These are phyloP conservation scores for Bombyx mandarina DNA, from an alignment of 1,140 invertebrate species.

Conservation along the genomic window DNA sequence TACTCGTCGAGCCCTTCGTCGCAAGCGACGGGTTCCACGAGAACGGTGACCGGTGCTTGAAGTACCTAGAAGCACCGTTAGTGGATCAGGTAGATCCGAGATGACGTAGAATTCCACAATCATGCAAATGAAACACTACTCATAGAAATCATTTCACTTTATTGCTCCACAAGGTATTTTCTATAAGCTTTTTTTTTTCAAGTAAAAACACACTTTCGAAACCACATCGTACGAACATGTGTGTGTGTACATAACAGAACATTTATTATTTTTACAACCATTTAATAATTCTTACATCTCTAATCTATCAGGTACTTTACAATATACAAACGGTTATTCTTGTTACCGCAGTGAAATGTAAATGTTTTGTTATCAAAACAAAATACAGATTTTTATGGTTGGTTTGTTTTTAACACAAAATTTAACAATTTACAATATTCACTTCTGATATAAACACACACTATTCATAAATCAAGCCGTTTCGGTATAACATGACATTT, in stretches of 20 bases:
- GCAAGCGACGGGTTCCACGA: too few species aligned
- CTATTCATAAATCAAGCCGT: constrained; percentile 41
- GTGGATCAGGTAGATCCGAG: too few species aligned
- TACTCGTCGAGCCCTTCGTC: too few species aligned
- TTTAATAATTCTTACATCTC: constrained; percentile 30
- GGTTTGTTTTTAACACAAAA: constrained; percentile 14
- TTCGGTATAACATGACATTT: constrained; percentile 8
- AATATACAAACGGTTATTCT: constrained; percentile 37
- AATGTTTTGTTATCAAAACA: constrained; percentile 29
- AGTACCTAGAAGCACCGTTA: too few species aligned
- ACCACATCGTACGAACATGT: constrained; percentile 44
- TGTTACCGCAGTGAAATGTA: constrained; percentile 17
- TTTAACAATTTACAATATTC: constrained; percentile 16
- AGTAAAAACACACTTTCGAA: constrained; percentile 46
- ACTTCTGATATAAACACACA: constrained; percentile 56
- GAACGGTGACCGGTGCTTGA: too few species aligned
- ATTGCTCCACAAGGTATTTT: constrained; percentile 57
- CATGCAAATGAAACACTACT: constrained; percentile 32
- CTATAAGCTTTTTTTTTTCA: constrained; percentile 43
- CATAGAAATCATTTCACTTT: constrained; percentile 56
- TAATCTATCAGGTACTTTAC: constrained; percentile 59
- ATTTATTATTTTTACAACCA: constrained; percentile 24
- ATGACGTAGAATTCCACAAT: too few species aligned
- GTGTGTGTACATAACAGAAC: constrained; percentile 57
- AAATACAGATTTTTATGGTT: constrained; percentile 27